These are phyloP conservation scores for Leucopsar rothschildi DNA, from an alignment of 2,113 vertebrate species.

Conservation along the genomic window DNA sequence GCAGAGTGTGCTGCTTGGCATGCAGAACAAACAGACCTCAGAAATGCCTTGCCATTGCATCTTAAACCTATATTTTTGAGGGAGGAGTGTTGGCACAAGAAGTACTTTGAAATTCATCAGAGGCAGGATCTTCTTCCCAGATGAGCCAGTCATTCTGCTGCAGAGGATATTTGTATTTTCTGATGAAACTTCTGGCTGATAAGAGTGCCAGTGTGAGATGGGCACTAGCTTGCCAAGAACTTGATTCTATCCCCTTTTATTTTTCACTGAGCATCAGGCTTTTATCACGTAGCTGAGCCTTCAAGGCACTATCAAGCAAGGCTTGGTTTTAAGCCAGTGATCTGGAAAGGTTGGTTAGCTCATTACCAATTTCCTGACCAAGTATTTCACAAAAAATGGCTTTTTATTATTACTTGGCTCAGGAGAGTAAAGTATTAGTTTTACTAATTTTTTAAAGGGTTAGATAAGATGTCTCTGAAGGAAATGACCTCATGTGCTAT, in stretches of 20 bases:
- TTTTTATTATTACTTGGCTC: slow-evolving; percentile 21
- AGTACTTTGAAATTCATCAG: slow-evolving; percentile 8
- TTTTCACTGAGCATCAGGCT: background rate
- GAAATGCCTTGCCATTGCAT: background rate
- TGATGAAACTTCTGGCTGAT: slow-evolving; percentile 7
- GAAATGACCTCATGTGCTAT: slow-evolving; percentile 53
- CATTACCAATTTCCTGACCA: background rate
- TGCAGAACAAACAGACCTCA: background rate
- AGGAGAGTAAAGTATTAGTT: slow-evolving; percentile 1
- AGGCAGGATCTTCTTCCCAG: slow-evolving; percentile 28
- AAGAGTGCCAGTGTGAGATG: background rate
- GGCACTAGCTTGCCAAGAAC: background rate
- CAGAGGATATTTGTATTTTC: slow-evolving; percentile 37
- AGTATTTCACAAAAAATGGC: background rate
- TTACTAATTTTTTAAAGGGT: slow-evolving; percentile 15
- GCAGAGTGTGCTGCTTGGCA: background rate
- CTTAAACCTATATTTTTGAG: background rate
- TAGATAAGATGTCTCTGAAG: slow-evolving; percentile 37
- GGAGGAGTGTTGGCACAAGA: background rate
- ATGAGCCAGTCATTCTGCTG: slow-evolving; percentile 10
- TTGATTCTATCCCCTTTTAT: background rate
- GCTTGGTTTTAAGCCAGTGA: slow-evolving; percentile 27
- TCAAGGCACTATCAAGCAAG: background rate
- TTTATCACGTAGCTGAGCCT: background rate
- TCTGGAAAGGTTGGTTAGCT: slow-evolving; percentile 5